phyloP scores from a whole-genome alignment of 2,113 vertebrate genomes.

The Etia nguti region DNA sequence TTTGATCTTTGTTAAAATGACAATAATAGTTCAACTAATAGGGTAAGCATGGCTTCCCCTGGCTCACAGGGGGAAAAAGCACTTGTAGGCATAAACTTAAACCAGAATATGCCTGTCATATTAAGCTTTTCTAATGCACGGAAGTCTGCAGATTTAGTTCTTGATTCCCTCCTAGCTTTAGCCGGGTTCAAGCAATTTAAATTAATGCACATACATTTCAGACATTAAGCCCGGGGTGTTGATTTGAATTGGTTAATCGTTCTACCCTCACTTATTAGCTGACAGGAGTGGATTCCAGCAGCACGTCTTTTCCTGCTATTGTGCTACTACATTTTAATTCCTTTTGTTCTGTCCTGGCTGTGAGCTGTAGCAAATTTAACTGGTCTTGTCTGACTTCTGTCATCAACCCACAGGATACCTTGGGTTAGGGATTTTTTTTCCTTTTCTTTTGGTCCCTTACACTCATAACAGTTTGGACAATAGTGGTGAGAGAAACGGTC shows the following conservation, averaged over 20 bases:
- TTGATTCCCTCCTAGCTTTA: not conserved
- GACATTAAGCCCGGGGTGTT: conserved; percentile 32
- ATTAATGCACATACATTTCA: conserved; percentile 24
- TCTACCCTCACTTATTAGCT: conserved; percentile 18
- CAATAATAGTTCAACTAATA: conserved; percentile 21
- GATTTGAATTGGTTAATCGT: conserved; percentile 38
- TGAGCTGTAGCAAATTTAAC: not conserved
- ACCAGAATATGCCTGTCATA: conserved; percentile 8
- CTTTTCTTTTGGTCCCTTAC: not conserved
- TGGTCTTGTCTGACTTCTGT: not conserved
- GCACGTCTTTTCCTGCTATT: not conserved
- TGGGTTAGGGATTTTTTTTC: not conserved
- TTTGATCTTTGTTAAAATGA: conserved; percentile 15
- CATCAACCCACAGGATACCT: not conserved
- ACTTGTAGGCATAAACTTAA: conserved; percentile 7
- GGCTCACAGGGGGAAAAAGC: conserved; percentile 14
- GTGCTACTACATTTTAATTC: not conserved
- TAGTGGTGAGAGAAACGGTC: not conserved
- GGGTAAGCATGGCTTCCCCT: conserved; percentile 7
- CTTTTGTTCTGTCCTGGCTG: not conserved
- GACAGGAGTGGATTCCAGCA: conserved; percentile 24
- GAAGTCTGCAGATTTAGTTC: conserved; percentile 7
- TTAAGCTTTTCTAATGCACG: conserved; percentile 17
- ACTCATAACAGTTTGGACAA: not conserved
- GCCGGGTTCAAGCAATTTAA: conserved; percentile 16